Percentiles rank a stretch among this genome's conserved stretches.
phyloP scores from a whole-genome alignment of 2,888 invertebrate species.

The Mayetiola destructor region DNA sequence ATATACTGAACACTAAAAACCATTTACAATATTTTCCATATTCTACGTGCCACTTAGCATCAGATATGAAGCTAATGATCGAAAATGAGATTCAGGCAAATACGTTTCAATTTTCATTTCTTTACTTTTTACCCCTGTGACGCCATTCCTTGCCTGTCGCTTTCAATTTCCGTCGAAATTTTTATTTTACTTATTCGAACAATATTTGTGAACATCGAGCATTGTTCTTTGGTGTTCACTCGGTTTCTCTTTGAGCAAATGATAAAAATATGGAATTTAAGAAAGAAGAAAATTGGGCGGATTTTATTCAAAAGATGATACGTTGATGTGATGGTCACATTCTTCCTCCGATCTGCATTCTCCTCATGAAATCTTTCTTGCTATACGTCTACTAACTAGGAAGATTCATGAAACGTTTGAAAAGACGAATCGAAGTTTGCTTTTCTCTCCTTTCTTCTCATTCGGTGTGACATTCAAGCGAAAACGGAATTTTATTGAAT shows the following conservation, averaged over 20 bases:
- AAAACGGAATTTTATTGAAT: conserved; percentile 7
- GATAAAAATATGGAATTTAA: not conserved
- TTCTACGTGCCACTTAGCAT: conserved; percentile 7
- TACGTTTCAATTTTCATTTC: not conserved
- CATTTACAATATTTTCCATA: conserved; percentile 13
- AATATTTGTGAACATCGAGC: no score
- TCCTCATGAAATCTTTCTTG: conserved; percentile 1
- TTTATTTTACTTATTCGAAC: no score
- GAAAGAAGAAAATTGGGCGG: not conserved
- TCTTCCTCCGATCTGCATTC: not conserved
- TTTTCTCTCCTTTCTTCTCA: conserved; percentile 2
- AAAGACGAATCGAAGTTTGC: conserved; percentile 2
- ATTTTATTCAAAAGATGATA: not conserved
- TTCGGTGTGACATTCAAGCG: conserved; percentile 7
- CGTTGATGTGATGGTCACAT: not conserved
- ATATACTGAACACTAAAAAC: not conserved
- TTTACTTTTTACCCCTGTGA: not conserved
- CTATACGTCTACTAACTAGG: not conserved
- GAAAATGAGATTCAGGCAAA: not conserved
- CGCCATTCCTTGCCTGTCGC: not conserved
- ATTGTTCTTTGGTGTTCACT: no score
- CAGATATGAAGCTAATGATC: conserved; percentile 4
- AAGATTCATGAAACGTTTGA: not conserved
- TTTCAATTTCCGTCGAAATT: not conserved
- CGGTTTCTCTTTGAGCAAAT: not conserved